Evolutionary conservation across 2,888 invertebrate genomes (phyloP).

Genomic region (Hylaea fasciaria): DNA sequence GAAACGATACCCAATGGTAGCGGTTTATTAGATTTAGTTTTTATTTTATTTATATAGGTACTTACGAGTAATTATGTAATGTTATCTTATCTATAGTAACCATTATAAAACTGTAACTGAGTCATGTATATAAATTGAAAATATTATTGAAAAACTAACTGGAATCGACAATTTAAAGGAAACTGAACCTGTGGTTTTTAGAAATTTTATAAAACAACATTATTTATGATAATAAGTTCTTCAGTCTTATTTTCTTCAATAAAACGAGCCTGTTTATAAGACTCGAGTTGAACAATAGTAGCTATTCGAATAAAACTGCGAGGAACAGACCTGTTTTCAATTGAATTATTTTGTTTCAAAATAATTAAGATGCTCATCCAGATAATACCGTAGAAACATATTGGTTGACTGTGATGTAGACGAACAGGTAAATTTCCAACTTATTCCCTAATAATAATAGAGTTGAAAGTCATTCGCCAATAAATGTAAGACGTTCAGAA

Average conservation of each 20-base stretch:
- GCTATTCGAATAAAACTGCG: neutral
- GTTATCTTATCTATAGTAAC: too few species aligned
- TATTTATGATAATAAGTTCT: too few species aligned
- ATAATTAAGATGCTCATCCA: constrained; percentile 26
- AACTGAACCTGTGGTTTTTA: too few species aligned
- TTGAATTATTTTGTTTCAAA: constrained; percentile 20
- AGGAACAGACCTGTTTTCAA: constrained; percentile 16
- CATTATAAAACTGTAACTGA: too few species aligned
- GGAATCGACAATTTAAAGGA: too few species aligned
- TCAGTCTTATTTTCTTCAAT: neutral
- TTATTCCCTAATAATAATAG: neutral
- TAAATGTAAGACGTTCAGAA: constrained; percentile 20
- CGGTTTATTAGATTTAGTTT: too few species aligned
- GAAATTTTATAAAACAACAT: too few species aligned
- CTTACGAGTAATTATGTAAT: too few species aligned
- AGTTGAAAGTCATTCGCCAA: constrained; percentile 9
- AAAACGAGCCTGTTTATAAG: neutral
- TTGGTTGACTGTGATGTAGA: neutral
- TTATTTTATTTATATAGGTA: too few species aligned
- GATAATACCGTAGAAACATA: constrained; percentile 17
- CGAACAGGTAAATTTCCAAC: constrained; percentile 1
- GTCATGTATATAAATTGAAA: too few species aligned
- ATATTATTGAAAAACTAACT: too few species aligned
- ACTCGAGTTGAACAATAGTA: neutral
- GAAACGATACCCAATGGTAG: too few species aligned